Base-by-base conservation (phyloP, 2,888 invertebrate genomes). In the Lepidochrysops patricia region DNA sequence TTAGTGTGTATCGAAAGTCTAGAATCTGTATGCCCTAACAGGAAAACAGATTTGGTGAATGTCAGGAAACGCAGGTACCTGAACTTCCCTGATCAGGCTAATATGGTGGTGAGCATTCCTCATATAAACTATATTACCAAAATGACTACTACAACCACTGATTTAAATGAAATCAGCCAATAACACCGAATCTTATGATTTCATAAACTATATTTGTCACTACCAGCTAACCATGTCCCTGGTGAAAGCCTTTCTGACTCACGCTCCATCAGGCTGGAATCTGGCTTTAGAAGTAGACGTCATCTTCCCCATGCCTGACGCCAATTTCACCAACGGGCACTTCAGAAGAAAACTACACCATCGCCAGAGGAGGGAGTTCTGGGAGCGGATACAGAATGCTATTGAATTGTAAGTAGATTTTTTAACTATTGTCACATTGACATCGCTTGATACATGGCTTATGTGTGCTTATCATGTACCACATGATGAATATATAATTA, bases 231-330 rank as follows among this genome's bases (percentile, higher is more conserved):
- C 92, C 2, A 61, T 91, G 59, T 89, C 91, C 0, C 68, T 86
- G 0, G 75, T 92, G 9, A 92, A 92, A 73, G 80, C 91, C 0
- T 77, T 92, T 37, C 82, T 91, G 76, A 71, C 88, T 0, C 81
- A 82, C 52, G 84, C 89, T n/a, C 92, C 92, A 0, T 79, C 82
- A 13, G 90, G 90, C 4, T 91, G 90, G 87, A 91, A 91, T 64
- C 71, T 90, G 0, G 81, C 87, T 0, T 70, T 89, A 27, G 93
- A 93, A 74, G 86, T 91, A 48, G 93, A 93, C 62, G 83, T 91
- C 2, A 81, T 90, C 19, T 92, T 90, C 67, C 84, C 86, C 0
- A 67, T 90, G 25, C 89, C 89, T 0, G 82, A 84, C 58, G 77
- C 77, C 5, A 78, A 78, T 60, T 70, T 80, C 62, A 77, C 80